Percentiles rank a stretch among this genome's conserved stretches.
Conservation (phyloP, 2,113 vertebrate genomes). For the Megaceryle maxima region DNA sequence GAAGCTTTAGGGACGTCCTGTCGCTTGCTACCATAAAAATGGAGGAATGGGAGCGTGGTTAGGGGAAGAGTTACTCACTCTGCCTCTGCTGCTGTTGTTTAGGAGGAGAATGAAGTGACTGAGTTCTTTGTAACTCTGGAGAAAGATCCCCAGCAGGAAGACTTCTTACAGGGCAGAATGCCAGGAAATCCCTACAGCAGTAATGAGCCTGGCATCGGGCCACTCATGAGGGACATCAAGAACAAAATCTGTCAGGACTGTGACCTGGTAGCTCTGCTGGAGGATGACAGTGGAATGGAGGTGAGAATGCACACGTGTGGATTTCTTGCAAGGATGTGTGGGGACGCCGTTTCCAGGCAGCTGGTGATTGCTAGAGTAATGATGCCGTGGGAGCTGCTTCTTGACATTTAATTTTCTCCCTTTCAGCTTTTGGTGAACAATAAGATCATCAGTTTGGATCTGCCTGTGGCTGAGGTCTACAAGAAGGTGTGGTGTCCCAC, state of each 20-base stretch:
- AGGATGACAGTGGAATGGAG: conserved; percentile 99
- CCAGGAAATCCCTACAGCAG: conserved; percentile 98
- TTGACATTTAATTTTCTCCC: neutral
- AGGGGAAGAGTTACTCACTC: neutral
- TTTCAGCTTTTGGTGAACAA: conserved; percentile 95
- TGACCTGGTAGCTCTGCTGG: conserved; percentile 95
- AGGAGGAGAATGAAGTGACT: conserved; percentile 99
- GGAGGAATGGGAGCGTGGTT: rapidly evolving
- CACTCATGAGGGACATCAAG: conserved; percentile 98
- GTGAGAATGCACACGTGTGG: conserved; percentile 54
- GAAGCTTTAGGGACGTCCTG: neutral
- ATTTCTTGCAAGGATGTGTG: neutral
- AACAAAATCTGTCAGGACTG: conserved; percentile 99
- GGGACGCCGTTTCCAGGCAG: neutral
- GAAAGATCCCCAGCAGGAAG: conserved; percentile 98
- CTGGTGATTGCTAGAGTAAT: neutral
- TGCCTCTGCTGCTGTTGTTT: neutral
- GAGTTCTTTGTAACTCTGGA: conserved; percentile 99
- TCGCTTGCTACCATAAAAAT: neutral
- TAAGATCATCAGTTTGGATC: conserved; percentile 97
- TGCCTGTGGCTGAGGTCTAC: conserved; percentile 96
- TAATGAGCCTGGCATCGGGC: conserved; percentile 94
- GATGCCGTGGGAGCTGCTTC: neutral
- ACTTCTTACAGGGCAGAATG: conserved; percentile 98
- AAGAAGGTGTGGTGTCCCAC: conserved; percentile 99